A percentile compares a stretch with the other conserved stretches of the same genome.
phyloP scores from a whole-genome alignment of 2,797 vertebrate species.

The Crocodylus rhombifer region DNA sequence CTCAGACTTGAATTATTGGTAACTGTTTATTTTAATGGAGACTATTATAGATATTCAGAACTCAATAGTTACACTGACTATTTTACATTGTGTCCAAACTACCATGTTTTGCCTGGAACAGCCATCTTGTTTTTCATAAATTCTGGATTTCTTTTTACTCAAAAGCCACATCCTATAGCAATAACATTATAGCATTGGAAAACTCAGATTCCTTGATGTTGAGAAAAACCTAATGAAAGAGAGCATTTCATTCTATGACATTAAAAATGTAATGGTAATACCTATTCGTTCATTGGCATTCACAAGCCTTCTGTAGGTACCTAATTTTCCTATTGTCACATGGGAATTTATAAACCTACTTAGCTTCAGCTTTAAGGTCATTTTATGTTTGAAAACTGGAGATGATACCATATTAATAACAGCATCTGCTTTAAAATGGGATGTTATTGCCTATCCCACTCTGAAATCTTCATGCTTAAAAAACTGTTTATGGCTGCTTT shows the following conservation, averaged over 20 bases:
- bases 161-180: background rate
- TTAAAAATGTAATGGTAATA: background rate
- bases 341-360: background rate
- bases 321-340: background rate
- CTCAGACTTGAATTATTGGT: background rate
- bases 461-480: background rate
- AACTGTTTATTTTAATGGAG: background rate
- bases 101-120: background rate
- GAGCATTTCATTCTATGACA: background rate
- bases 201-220: background rate
- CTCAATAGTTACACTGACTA: background rate
- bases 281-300: background rate
- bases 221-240: background rate
- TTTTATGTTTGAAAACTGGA: conserved; percentile 9
- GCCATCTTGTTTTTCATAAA: background rate
- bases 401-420: background rate
- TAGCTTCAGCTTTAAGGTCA: background rate
- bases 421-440: background rate
- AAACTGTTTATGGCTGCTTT: background rate
- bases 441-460: background rate
- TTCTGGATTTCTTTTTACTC: background rate
- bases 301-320: background rate
- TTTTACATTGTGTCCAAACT: background rate
- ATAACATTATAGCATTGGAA: background rate
- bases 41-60: background rate